phyloP scores from a whole-genome alignment of 37 sponge, comb jelly and placozoan genomes.

The Theonella swinhoei region DNA sequence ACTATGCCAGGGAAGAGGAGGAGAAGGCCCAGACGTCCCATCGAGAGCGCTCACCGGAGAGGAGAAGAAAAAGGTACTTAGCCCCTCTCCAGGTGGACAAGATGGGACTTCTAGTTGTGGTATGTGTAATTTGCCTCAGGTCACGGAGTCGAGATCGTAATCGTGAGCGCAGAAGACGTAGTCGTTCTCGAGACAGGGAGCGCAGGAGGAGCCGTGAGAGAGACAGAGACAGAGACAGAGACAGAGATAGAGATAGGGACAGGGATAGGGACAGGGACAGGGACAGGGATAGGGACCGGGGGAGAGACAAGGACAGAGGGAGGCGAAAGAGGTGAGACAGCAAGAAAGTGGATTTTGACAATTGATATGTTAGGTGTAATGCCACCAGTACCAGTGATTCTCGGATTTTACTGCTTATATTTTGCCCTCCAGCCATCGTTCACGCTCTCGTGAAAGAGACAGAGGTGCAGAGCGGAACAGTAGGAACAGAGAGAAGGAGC shows the following conservation, averaged over 20 bases:
- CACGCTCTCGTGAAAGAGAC: not conserved
- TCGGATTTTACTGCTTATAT: not conserved
- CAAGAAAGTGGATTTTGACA: no score
- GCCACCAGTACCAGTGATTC: not conserved
- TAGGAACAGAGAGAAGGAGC: not conserved
- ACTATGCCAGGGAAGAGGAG: no score
- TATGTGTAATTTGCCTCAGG: no score
- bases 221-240: conserved; percentile 20
- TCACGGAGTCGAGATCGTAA: not conserved
- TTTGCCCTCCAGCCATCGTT: not conserved
- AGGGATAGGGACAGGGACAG: not conserved
- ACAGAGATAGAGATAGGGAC: not conserved
- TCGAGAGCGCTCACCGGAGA: not conserved
- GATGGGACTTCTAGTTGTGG: not conserved
- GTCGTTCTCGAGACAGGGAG: conserved; percentile 28
- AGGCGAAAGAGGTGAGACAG: no score
- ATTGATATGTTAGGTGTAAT: no score
- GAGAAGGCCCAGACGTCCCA: not conserved
- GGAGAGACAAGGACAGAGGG: no score
- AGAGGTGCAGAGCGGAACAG: not conserved
- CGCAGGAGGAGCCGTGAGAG: conserved; percentile 22
- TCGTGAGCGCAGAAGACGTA: conserved; percentile 33
- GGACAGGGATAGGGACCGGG: no score
- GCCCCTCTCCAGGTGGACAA: not conserved
- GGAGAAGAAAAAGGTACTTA: conserved; percentile 13